Conservation (phyloP, 1,140 invertebrate genomes). For the Brachionus rotundiformis region DNA sequence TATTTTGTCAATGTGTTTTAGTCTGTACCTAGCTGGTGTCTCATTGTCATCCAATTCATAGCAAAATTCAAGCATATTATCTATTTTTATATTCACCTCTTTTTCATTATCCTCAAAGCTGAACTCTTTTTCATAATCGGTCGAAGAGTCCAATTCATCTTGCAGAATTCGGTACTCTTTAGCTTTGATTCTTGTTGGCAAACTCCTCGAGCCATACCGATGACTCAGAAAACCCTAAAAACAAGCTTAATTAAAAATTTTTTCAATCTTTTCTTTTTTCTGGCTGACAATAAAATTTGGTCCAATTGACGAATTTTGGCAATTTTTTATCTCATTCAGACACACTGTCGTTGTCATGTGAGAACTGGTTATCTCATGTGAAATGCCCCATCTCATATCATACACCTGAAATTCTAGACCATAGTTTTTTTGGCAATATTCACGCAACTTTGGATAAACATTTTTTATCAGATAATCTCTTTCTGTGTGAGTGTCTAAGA, state of each 20-base stretch:
- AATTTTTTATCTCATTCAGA: constrained; percentile 52
- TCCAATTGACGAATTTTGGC: constrained; percentile 46
- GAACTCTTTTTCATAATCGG: background rate
- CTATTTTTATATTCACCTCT: background rate
- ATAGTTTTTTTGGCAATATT: constrained; percentile 58
- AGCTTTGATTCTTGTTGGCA: constrained; percentile 55
- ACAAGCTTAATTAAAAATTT: background rate
- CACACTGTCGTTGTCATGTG: constrained; percentile 32
- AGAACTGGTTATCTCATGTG: constrained; percentile 53
- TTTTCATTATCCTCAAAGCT: background rate
- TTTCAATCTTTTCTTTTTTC: background rate
- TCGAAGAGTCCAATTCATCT: background rate
- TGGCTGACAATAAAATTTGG: constrained; percentile 52
- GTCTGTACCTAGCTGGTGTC: constrained; percentile 1
- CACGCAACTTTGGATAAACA: constrained; percentile 58
- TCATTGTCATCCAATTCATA: constrained; percentile 42
- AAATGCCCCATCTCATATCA: constrained; percentile 54
- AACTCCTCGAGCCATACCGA: constrained; percentile 69
- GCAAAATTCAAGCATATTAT: constrained; percentile 34
- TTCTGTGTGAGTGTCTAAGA: constrained; percentile 27
- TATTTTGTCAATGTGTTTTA: constrained; percentile 37
- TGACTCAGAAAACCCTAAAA: constrained; percentile 46
- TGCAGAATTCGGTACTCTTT: background rate
- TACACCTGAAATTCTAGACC: constrained; percentile 60
- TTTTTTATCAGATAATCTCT: constrained; percentile 55